Percentiles rank a stretch among this genome's conserved stretches.
These are phyloP conservation scores for Macrocentrus cingulum DNA, from an alignment of 1,140 invertebrate genomes.

Conservation along the genomic window DNA sequence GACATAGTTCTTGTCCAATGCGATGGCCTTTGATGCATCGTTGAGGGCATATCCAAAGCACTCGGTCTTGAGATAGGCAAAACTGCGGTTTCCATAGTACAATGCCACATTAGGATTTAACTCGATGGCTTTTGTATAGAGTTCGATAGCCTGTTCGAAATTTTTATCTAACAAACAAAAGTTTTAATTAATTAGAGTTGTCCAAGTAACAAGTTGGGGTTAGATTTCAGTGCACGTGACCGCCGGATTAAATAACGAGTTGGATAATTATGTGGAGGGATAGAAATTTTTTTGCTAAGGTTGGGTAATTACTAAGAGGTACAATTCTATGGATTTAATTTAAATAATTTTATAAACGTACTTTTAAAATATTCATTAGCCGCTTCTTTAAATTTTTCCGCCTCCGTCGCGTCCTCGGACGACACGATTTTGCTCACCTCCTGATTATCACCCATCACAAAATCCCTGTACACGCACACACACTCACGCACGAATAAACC, in stretches of 20 bases:
- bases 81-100: conserved; percentile 92
- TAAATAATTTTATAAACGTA: conserved; percentile 54
- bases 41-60: conserved; percentile 90
- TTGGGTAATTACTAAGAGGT: too few relatives aligned
- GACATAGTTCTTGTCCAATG: conserved; percentile 85
- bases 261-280: too few relatives aligned
- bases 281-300: too few relatives aligned
- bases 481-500: conserved; percentile 5
- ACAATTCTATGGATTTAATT: too few relatives aligned
- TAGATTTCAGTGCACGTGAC: conserved; percentile 3
- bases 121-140: conserved; percentile 91
- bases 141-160: conserved; percentile 84
- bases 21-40: conserved; percentile 91
- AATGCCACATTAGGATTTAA: conserved; percentile 80
- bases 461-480: neutral
- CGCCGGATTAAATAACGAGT: conserved; percentile 5
- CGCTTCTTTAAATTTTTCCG: conserved; percentile 78
- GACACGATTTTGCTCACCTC: conserved; percentile 35
- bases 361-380: conserved; percentile 87
- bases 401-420: conserved; percentile 58
- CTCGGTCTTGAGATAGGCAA: conserved; percentile 90
- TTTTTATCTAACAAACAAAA: conserved; percentile 76
- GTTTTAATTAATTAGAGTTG: conserved; percentile 25
- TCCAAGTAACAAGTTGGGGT: conserved; percentile 10
- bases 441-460: conserved; percentile 41